Evolutionary conservation across 2,113 vertebrate genomes (phyloP).

Genomic region (Proteles cristata): DNA sequence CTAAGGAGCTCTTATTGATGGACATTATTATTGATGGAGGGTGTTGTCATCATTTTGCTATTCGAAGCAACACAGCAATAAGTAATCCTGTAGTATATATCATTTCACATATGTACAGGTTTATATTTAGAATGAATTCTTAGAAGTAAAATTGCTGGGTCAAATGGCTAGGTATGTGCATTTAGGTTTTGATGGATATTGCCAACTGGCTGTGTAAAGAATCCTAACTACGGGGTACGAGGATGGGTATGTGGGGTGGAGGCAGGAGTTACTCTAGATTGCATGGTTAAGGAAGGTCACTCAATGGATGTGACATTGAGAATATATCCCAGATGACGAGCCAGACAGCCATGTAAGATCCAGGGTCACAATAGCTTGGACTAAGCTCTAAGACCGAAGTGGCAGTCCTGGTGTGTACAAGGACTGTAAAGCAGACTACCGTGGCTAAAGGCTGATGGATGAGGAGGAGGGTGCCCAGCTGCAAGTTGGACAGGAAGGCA

Average conservation of each 20-base stretch:
- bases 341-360: not conserved
- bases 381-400: not conserved
- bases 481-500: not conserved
- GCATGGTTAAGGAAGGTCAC: not conserved
- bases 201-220: not conserved
- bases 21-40: too few species aligned
- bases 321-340: not conserved
- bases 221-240: not conserved
- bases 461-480: not conserved
- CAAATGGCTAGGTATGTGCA: not conserved
- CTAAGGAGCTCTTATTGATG: not conserved
- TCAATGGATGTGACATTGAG: not conserved
- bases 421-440: not conserved
- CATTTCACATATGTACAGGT: conserved; percentile 2
- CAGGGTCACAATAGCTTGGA: not conserved
- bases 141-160: conserved; percentile 41
- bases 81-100: not conserved
- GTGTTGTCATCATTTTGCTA: not conserved
- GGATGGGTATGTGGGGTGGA: not conserved
- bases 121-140: conserved; percentile 61
- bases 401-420: not conserved
- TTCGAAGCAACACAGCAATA: not conserved
- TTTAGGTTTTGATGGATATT: conserved; percentile 17
- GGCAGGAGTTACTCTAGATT: not conserved
- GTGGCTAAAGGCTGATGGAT: not conserved